phyloP scores from a whole-genome alignment of 2,888 invertebrate species.

The Harpagoxenus sublaevis region DNA sequence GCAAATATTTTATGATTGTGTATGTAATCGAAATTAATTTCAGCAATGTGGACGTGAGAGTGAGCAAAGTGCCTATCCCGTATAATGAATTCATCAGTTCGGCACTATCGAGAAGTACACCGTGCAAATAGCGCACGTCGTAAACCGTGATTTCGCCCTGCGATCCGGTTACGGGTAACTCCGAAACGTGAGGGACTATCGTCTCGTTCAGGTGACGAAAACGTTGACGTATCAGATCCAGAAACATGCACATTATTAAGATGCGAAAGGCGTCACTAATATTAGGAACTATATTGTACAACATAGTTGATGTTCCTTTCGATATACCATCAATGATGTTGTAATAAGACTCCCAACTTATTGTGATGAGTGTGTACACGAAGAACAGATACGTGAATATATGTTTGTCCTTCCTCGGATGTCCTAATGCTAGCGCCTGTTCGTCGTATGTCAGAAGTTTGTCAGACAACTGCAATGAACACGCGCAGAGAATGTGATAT shows the following conservation, averaged over 20 bases:
- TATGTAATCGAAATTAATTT: not conserved
- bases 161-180: conserved; percentile 29
- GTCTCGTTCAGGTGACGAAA: conserved; percentile 55
- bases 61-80: not conserved
- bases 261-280: not conserved
- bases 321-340: rapidly evolving
- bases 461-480: conserved; percentile 7
- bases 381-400: conserved; percentile 15
- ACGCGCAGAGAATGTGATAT: not conserved
- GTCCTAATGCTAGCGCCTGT: not conserved
- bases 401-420: conserved; percentile 26
- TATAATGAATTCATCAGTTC: conserved; percentile 34
- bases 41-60: not conserved
- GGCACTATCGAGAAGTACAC: conserved; percentile 48
- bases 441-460: conserved; percentile 27
- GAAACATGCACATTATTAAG: conserved; percentile 17
- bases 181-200: conserved; percentile 47
- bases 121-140: conserved; percentile 53
- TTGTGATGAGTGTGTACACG: not conserved
- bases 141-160: conserved; percentile 21
- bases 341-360: not conserved
- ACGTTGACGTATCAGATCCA: conserved; percentile 60
- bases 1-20: not conserved
- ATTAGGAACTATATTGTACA: not conserved
- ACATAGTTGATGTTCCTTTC: not conserved